Base-by-base conservation (phyloP, 2,797 vertebrate genomes). In the Lagodon rhomboides region DNA sequence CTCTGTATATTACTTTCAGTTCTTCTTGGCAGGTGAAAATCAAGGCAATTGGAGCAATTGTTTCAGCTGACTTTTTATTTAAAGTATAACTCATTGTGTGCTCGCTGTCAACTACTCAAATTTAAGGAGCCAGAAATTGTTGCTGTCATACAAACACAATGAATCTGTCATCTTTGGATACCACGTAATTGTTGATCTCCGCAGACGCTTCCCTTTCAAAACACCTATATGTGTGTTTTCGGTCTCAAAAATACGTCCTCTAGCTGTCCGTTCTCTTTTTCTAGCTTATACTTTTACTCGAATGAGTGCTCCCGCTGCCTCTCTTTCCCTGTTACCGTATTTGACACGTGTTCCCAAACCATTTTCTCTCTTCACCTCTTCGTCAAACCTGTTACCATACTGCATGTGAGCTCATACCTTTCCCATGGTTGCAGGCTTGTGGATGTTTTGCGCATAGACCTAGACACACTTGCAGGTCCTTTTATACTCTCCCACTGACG, bases 341-440 rank as follows among this genome's bases (percentile, higher is more conserved):
- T 67, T 49, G 12, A 59, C 49, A 17, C 49, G 25, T 30, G 8
- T 22, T 56, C 51, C 66, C 54, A 79, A 72, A 77, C 22, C 44
- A 18, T 85, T 83, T 84, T 54, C 22, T 68, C 62, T 34, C 25
- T 55, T 51, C 63, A 55, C 49, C 6, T 34, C 59, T 44, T 23
- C 7, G 1, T 73, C 49, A 53, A 79, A 79, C 62, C 63, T 59
- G 69, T 25, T 59, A 18, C 54, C 41, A 20, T 50, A 47, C 30
- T 73, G 55, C 50, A 60, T 27, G 51, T 68, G 71, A 68, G 84
- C 70, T 89, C 93, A 87, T 96, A 95, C 95, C 95, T 95, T 96
- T 92, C 94, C 94, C 95, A 96, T 96, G 93, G 90, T 88, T 91
- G 84, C 70, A 89, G 87, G 82, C 51, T 82, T 90, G 88, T 83